Evolutionary conservation across 2,888 invertebrate species (phyloP), one percentile per base, ranked within the genome.

Genomic region (Bimastos eiseni): DNA sequence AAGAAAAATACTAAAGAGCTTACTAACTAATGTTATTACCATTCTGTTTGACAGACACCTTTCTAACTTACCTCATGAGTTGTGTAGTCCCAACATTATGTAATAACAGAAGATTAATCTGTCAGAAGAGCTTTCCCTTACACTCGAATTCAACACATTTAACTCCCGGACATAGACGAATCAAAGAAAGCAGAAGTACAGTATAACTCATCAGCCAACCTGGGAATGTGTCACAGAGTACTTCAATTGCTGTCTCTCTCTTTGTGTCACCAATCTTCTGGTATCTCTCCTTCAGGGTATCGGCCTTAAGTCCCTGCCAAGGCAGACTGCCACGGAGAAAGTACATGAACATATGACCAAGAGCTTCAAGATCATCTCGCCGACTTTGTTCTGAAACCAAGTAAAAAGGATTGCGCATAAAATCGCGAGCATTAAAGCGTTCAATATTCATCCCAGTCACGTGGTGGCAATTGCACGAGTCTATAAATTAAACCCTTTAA

Each of bases 281-380:
- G 96, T 99, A 99, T 95, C 99, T 93, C 96, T 99, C 99, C 96
- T 99, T 99, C 95, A 99, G 96, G 94, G 99, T 99, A 96, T 99
- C 99, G 94, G 99, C 99, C 96, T 99, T 99, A 95, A 99, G 97
- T 94, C 99, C 99, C 96, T 99, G 99, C 99, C 99, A 99, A 93
- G 99, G 99, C 96, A 99, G 96, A 96, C 98, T 98, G 94, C 99
- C 99, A 94, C 99, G 97, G 96, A 99, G 96, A 96, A 99, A 99
- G 96, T 99, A 99, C 99, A 99, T 99, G 96, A 99, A 99, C 99
- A 99, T 99, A 96, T 99, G 99, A 93, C 99, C 99, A 95, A 99
- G 96, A 93, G 99, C 99, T 96, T 99, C 99, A 95, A 99, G 96
- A 96, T 99, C 99, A 96, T 99, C 99, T 95, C 99, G 97, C 95